These are phyloP conservation scores for Melipona beecheii DNA, from an alignment of 2,888 invertebrate species.

Conservation along the genomic window DNA sequence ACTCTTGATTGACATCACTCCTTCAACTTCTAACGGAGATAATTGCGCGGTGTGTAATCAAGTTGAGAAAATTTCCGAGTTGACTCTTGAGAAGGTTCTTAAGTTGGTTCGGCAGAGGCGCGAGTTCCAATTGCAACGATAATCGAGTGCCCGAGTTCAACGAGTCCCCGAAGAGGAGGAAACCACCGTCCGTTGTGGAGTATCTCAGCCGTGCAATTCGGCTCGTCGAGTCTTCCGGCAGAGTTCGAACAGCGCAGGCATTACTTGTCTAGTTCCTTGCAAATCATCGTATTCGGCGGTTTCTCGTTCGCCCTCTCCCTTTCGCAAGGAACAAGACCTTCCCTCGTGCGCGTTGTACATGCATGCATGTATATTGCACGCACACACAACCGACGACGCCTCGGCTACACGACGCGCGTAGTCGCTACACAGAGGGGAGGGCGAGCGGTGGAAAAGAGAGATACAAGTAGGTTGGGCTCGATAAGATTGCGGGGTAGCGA, in stretches of 20 bases:
- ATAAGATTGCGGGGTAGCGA: slow-evolving; percentile 73
- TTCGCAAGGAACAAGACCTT: neutral
- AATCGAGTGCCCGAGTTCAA: slow-evolving; percentile 12
- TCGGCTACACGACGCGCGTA: neutral
- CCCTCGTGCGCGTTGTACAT: neutral
- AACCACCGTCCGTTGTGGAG: neutral
- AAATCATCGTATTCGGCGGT: slow-evolving; percentile 60
- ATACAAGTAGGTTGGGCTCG: slow-evolving; percentile 68
- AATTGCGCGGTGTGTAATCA: neutral
- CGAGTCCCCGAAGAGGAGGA: neutral
- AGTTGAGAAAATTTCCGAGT: neutral
- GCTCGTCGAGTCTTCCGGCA: slow-evolving; percentile 24
- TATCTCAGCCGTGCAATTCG: slow-evolving; percentile 37
- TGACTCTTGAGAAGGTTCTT: neutral
- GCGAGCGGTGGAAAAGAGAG: slow-evolving; percentile 51
- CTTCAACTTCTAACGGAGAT: too few species aligned
- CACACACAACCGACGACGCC: neutral
- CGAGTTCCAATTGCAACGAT: neutral
- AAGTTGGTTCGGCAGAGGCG: neutral
- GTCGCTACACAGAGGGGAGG: slow-evolving; percentile 8
- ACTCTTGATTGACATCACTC: neutral
- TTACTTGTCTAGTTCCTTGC: slow-evolving; percentile 45
- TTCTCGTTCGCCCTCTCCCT: slow-evolving; percentile 19
- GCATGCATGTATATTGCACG: neutral
- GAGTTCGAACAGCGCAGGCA: slow-evolving; percentile 28